Evolutionary conservation across 2,888 invertebrate genomes (phyloP).

Genomic region (Meiosimyza decipiens): DNA sequence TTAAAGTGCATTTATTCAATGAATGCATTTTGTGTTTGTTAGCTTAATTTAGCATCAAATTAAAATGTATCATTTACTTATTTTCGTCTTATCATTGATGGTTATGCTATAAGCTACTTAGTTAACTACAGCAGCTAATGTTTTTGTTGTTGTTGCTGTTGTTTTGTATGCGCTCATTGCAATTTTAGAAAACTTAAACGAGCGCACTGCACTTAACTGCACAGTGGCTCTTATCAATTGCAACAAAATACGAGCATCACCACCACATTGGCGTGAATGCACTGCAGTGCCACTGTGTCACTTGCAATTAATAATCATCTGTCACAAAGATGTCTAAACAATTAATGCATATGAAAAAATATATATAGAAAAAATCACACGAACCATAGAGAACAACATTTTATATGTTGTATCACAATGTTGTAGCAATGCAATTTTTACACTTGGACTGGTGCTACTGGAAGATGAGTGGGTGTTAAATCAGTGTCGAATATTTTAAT

Average conservation of each 20-base stretch:
- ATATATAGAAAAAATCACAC: no score
- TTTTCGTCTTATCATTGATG: no score
- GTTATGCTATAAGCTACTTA: no score
- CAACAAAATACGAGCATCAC: not conserved
- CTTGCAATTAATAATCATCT: slow-evolving; percentile 47
- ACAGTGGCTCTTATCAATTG: not conserved
- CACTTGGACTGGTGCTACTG: not conserved
- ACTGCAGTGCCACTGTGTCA: slow-evolving; percentile 32
- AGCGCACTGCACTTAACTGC: no score
- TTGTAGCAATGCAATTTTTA: slow-evolving; percentile 23
- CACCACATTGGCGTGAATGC: not conserved
- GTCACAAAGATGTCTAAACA: slow-evolving; percentile 43
- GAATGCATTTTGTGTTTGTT: not conserved
- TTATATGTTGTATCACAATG: not conserved
- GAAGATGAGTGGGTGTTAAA: slow-evolving; percentile 29
- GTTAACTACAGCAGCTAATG: no score
- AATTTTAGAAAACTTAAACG: not conserved
- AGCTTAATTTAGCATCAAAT: no score
- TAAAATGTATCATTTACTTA: no score
- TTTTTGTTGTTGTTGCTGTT: not conserved
- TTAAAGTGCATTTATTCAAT: not conserved
- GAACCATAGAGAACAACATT: no score
- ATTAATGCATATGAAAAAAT: slow-evolving; percentile 28
- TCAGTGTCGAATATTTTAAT: slow-evolving; percentile 32
- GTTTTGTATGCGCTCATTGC: no score